phyloP scores from a whole-genome alignment of 37 sponge, comb jelly and placozoan species.

The Petrosia ficiformis region DNA sequence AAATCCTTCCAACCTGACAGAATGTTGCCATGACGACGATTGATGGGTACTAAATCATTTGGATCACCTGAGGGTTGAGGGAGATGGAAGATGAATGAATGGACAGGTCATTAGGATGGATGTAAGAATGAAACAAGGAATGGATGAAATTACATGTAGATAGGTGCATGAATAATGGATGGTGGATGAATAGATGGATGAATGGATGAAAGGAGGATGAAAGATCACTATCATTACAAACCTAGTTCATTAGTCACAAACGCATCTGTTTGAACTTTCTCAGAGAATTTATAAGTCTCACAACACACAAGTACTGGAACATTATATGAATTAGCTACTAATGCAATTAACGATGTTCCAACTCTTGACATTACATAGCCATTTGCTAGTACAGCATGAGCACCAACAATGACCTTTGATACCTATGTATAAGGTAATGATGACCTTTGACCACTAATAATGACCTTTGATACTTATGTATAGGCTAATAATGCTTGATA shows the following conservation, averaged over 20 bases:
- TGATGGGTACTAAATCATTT: slow-evolving; percentile 65
- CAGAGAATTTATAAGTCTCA: slow-evolving; percentile 98
- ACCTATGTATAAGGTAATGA: slow-evolving; percentile 52
- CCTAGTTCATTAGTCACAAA: slow-evolving; percentile 98
- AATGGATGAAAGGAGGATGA: too few relatives aligned
- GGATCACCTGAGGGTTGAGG: slow-evolving; percentile 76
- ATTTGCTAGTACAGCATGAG: slow-evolving; percentile 92
- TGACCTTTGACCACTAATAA: too few relatives aligned
- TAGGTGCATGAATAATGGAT: background rate
- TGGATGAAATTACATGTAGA: slow-evolving; percentile 10
- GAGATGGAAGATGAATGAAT: too few relatives aligned
- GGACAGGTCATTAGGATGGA: background rate
- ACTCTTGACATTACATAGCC: slow-evolving; percentile 93
- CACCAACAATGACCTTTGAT: slow-evolving; percentile 89
- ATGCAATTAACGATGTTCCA: slow-evolving; percentile 88
- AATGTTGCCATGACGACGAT: slow-evolving; percentile 30
- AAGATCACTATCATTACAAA: too few relatives aligned
- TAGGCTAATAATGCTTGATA: too few relatives aligned
- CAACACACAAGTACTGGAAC: slow-evolving; percentile 98
- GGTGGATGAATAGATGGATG: too few relatives aligned
- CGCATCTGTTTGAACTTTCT: slow-evolving; percentile 94
- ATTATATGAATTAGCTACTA: slow-evolving; percentile 92
- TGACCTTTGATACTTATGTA: too few relatives aligned
- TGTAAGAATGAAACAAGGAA: background rate
- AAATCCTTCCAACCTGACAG: slow-evolving; percentile 79